Base-by-base conservation (phyloP, 1,140 invertebrate genomes). In the Monomorium pharaonis region DNA sequence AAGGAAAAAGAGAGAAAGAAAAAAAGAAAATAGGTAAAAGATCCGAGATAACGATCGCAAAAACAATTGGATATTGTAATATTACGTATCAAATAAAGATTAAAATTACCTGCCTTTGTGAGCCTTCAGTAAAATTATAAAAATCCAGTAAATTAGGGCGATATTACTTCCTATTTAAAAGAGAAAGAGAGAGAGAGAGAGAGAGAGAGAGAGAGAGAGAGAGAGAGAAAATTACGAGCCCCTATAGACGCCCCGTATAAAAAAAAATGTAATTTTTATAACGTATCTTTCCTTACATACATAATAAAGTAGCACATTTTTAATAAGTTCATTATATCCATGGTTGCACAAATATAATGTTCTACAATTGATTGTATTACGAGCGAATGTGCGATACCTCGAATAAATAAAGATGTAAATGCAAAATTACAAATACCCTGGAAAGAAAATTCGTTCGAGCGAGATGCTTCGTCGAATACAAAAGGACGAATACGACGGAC, bases 31-130 rank as follows among this genome's bases (percentile, higher is more conserved):
- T 74, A 54, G n/a, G 18, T 72, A 51, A 72, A 51, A 9, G 10
- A 37, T 58, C 6, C 27, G 33, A 42, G 16, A 60, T 42, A 16
- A 30, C 24, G 37, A 44, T 30, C 12, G 18, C 24, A 30, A 76
- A 62, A 76, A 76, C 24, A 76, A 44, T 58, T 60, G 56, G 21
- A 62, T 62, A 62, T 76, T 62, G 37, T 33, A 12, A 62, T 62
- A 76, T 76, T 60, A 76, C 21, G 21, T 60, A 62, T 37, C 16
- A 58, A 58, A 56, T 24, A 2, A 56, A 37, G 33, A 56, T 74
- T 27, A 1, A 58, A 58, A 75, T 37, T 75, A 75, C 33, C 9
- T 27, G 30, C 9, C 33, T 24, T 58, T 58, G 21, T 75, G 9
- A 58, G 33, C 16, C 56, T 75, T 42, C 33, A 58, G 10, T 58